Conservation (phyloP, 2,797 vertebrate genomes). For the Hemibagrus guttatus region DNA sequence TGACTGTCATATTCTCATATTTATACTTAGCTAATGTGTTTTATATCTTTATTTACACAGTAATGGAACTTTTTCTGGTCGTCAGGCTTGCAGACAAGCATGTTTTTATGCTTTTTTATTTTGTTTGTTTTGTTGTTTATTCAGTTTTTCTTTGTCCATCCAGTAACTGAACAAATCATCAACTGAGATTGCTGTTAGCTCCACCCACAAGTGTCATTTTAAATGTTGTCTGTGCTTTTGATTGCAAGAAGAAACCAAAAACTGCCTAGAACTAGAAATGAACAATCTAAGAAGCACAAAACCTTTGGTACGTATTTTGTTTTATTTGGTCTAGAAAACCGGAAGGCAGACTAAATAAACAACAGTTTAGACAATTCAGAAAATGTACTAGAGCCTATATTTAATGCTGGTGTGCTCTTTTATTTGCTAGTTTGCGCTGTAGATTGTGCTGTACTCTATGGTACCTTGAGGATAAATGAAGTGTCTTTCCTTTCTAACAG, state of each 20-base stretch:
- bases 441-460: constrained; percentile 12
- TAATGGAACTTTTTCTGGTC: neutral
- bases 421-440: neutral
- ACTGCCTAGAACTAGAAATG: neutral
- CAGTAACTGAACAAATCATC: neutral
- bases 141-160: neutral
- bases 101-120: no score
- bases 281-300: neutral
- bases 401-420: constrained; percentile 30
- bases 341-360: neutral
- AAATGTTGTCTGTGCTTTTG: neutral
- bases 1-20: neutral
- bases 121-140: neutral
- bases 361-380: neutral
- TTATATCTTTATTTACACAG: neutral
- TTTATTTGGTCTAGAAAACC: neutral
- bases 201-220: neutral
- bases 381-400: neutral
- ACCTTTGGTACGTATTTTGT: neutral
- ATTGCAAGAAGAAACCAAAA: neutral
- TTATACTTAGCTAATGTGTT: neutral
- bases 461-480: constrained; percentile 13
- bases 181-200: neutral
- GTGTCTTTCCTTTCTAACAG: neutral
- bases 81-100: neutral